Conservation (phyloP, 2,797 vertebrate species). For the Melanogrammus aeglefinus region DNA sequence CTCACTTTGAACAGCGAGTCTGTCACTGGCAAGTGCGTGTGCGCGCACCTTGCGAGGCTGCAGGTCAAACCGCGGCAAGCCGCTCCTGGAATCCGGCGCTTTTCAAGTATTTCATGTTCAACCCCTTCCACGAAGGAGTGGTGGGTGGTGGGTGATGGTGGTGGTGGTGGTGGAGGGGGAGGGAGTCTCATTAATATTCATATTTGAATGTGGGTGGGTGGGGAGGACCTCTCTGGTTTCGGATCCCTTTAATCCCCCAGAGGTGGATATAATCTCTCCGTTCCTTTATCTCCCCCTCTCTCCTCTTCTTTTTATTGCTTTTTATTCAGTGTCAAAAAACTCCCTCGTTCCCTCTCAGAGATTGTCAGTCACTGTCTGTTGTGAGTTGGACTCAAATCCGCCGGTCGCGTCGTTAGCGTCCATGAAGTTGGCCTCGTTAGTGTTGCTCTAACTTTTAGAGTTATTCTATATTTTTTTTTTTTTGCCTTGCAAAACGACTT, state of each 20-base stretch:
- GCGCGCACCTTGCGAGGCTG: slow-evolving; percentile 64
- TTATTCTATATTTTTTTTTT: neutral
- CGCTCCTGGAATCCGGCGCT: slow-evolving; percentile 71
- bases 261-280: slow-evolving; percentile 48
- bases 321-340: slow-evolving; percentile 32
- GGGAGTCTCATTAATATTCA: slow-evolving; percentile 76
- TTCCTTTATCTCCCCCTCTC: slow-evolving; percentile 23
- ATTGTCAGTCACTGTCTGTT: neutral
- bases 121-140: slow-evolving; percentile 58
- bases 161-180: slow-evolving; percentile 38
- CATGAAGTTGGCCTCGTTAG: no score
- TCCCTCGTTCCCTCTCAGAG: slow-evolving; percentile 38
- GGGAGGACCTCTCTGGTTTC: slow-evolving; percentile 65
- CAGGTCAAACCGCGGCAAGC: slow-evolving; percentile 73
- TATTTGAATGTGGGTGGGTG: slow-evolving; percentile 64
- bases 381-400: neutral
- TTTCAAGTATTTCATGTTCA: slow-evolving; percentile 72
- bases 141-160: slow-evolving; percentile 31
- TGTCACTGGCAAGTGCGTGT: slow-evolving; percentile 73
- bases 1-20: slow-evolving; percentile 76
- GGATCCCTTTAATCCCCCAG: slow-evolving; percentile 58
- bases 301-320: slow-evolving; percentile 28
- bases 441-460: no score
- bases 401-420: no score
- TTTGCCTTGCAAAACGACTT: neutral